These are phyloP conservation scores for Himalopsyche tibetana DNA, from an alignment of 2,888 invertebrate genomes.

Conservation along the genomic window DNA sequence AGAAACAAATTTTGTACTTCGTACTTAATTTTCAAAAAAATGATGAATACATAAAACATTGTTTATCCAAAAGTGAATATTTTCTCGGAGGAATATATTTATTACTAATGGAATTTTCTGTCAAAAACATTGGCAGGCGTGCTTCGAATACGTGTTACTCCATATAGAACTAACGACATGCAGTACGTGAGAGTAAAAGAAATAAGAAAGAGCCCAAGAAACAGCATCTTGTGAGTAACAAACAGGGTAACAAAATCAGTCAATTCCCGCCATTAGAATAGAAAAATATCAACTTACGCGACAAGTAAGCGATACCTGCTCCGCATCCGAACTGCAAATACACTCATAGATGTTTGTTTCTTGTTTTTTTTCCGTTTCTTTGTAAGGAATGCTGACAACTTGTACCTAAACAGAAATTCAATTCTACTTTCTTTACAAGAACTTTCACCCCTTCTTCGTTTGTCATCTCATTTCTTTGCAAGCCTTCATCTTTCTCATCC, in stretches of 20 bases:
- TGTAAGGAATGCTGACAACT: conserved; percentile 49
- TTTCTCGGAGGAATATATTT: background rate
- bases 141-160: background rate
- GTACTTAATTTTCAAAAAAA: too few species aligned
- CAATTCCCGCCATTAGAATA: conserved; percentile 27
- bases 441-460: conserved; percentile 45
- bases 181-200: background rate
- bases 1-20: too few species aligned
- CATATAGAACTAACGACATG: conserved; percentile 7
- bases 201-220: background rate
- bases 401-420: conserved; percentile 54
- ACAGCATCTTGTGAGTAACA: conserved; percentile 30
- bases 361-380: conserved; percentile 29
- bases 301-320: conserved; percentile 47
- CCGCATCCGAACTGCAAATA: conserved; percentile 51
- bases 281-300: conserved; percentile 41
- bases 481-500: conserved; percentile 9
- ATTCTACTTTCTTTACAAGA: conserved; percentile 53
- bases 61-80: background rate
- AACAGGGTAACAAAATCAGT: conserved; percentile 26
- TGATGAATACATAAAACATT: too few species aligned
- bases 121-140: background rate
- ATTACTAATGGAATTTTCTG: conserved; percentile 13
- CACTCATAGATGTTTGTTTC: conserved; percentile 5
- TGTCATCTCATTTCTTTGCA: conserved; percentile 36